A percentile compares a stretch with the other conserved stretches of the same genome.
Evolutionary conservation across 2,113 vertebrate species (phyloP).

Genomic region (Cettia cetti): DNA sequence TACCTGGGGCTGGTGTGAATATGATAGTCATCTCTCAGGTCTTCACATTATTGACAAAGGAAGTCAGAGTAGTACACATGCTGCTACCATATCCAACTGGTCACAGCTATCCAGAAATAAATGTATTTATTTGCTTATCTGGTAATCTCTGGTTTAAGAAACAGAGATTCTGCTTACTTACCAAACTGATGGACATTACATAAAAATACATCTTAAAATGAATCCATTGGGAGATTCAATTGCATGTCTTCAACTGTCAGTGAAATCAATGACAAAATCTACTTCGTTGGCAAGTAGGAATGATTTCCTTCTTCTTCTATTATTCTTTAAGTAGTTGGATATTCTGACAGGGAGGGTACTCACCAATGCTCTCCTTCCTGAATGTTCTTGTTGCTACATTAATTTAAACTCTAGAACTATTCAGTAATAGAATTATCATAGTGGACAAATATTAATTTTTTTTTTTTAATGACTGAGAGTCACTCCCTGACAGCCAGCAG

Average conservation of each 20-base stretch:
- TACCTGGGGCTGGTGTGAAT: background rate
- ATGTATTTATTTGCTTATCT: background rate
- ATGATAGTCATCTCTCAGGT: background rate
- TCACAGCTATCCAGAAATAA: background rate
- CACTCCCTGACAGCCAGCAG: background rate
- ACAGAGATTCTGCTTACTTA: background rate
- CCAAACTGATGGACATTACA: background rate
- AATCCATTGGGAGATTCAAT: background rate
- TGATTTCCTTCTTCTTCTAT: background rate
- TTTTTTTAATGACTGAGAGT: accelerated
- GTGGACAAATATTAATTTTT: background rate
- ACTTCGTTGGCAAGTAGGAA: background rate
- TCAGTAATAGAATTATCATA: background rate
- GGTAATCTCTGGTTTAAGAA: background rate
- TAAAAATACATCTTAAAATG: background rate
- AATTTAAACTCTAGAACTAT: background rate
- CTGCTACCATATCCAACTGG: background rate
- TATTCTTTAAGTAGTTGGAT: background rate
- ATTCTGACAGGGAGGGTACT: background rate
- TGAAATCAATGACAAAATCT: background rate
- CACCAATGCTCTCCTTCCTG: background rate
- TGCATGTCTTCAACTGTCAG: background rate
- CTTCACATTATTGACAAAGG: background rate
- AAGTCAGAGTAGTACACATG: background rate
- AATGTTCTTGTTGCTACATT: background rate